Evolutionary conservation across 2,888 invertebrate genomes (phyloP), one percentile per base, ranked within the genome.

Genomic region (Lepidochrysops patricia): DNA sequence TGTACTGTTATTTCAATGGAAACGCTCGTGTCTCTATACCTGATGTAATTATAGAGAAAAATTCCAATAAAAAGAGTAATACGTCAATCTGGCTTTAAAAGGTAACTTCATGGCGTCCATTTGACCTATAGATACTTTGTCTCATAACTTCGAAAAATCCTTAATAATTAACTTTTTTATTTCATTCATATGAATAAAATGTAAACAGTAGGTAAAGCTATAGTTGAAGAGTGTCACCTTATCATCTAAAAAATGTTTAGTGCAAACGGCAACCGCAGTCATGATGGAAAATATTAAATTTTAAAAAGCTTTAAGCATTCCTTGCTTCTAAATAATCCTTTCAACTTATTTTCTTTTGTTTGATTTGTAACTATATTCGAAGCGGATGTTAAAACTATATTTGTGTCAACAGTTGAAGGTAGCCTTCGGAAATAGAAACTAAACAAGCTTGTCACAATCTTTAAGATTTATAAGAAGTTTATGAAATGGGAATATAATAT

Each of bases 341-440:
- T n/a, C 1, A 26, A 25, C 0, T 23, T 43, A 26, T 25, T 26
- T 50, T 50, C 25, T 25, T 49, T 49, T 26, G n/a, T 26, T 50
- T 9, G 25, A 19, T 23, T 19, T 43, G 1, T 43, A 43, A 26
- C 25, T 26, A 50, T 26, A 9, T 1, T 15, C 15, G 32, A 32
- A 29, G 19, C 54, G 54, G 54, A 54, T 54, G 29, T 54, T 32
- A 54, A 27, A 54, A 54, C 54, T 19, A 54, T 29, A 54, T 54
- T 13, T 54, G 54, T 54, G 54, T 54, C 54, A 54, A 54, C 54
- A 32, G 9, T 26, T 9, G 23, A 19, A 29, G 32, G 29, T 29
- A 19, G 32, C 54, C 54, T 54, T 29, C 29, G 54, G 27, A 54
- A 54, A 54, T 54, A 54, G 54, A 54, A 54, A 32, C 29, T 29